Percentiles rank a stretch among this genome's conserved stretches.
Evolutionary conservation across 2,797 vertebrate species (phyloP).

Genomic region (Cephalopachus bancanus): DNA sequence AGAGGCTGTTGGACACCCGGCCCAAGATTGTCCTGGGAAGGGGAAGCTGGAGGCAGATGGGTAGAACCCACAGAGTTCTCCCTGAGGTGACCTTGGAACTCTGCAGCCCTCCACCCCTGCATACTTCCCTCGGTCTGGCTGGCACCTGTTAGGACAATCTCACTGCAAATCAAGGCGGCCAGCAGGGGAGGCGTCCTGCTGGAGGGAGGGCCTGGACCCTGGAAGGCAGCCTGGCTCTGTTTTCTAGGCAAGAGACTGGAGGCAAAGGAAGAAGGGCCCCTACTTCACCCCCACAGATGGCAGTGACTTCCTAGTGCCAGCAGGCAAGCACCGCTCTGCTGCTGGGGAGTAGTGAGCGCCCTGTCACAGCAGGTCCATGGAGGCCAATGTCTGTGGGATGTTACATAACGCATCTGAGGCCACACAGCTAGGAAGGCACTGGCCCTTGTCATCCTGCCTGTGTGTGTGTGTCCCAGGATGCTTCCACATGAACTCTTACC

Average conservation of each 20-base stretch:
- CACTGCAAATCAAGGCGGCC: background rate
- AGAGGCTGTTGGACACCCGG: background rate
- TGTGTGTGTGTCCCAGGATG: background rate
- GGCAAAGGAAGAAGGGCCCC: background rate
- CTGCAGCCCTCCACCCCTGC: background rate
- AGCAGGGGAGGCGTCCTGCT: background rate
- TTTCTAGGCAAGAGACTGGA: background rate
- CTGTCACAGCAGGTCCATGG: background rate
- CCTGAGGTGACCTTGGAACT: background rate
- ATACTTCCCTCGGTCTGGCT: background rate
- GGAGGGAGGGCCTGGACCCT: background rate
- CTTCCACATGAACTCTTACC: background rate
- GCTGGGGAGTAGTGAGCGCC: background rate
- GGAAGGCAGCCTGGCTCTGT: background rate
- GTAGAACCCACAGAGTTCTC: conserved; percentile 42
- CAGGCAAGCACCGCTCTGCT: background rate
- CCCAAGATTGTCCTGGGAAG: background rate
- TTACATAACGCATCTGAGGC: background rate
- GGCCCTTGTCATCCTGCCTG: background rate
- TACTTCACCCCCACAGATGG: background rate
- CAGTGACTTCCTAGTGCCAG: background rate
- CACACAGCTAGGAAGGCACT: background rate
- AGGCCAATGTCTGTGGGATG: background rate
- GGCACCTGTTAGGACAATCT: background rate
- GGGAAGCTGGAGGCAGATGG: conserved; percentile 7